phyloP scores from a whole-genome alignment of 2,888 invertebrate genomes.

The Cylindroiulus punctatus region DNA sequence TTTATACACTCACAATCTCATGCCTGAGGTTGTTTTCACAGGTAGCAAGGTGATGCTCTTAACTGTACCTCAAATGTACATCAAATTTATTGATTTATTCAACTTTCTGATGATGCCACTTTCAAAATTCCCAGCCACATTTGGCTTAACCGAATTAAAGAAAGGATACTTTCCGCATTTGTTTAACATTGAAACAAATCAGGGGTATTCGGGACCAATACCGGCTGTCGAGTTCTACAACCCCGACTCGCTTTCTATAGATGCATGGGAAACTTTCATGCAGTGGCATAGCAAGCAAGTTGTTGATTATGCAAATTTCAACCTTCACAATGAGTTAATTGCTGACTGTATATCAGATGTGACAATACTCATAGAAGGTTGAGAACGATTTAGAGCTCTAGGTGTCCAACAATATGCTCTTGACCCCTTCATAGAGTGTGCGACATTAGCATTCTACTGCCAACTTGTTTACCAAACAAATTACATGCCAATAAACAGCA shows the following conservation, averaged over 20 bases:
- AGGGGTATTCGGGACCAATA: background rate
- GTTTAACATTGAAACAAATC: slow-evolving; percentile 27
- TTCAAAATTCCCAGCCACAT: slow-evolving; percentile 29
- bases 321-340: background rate
- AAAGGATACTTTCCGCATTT: slow-evolving; percentile 49
- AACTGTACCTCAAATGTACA: background rate
- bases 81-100: slow-evolving; percentile 24
- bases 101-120: background rate
- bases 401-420: background rate
- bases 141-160: slow-evolving; percentile 8
- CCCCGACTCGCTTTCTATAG: background rate
- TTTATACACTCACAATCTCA: background rate
- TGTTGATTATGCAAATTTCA: background rate
- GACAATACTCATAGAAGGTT: background rate
- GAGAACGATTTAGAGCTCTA: background rate
- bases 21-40: background rate
- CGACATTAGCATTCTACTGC: background rate
- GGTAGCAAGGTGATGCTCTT: background rate
- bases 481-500: background rate
- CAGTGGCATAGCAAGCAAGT: background rate
- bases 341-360: background rate
- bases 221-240: background rate
- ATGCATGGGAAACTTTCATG: background rate
- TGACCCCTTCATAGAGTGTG: background rate
- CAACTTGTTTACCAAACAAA: background rate